Evolutionary conservation across 2,888 invertebrate genomes (phyloP), one percentile per base, ranked within the genome.

Genomic region (Apodemia hepburni): DNA sequence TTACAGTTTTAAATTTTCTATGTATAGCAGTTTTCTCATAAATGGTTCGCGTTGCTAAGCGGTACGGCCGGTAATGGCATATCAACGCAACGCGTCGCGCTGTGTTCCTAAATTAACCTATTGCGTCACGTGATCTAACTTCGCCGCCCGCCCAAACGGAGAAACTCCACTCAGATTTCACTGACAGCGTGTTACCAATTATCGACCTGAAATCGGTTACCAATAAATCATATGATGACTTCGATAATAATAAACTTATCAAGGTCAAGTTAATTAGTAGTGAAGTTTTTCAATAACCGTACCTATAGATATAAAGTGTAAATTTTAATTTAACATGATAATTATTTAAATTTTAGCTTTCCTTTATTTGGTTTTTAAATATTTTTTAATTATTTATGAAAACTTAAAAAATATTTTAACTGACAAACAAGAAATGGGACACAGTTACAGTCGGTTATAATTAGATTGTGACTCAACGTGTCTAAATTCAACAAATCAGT

Each of bases 91-190:
- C 84, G 82, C 80, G 81, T 75, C 45, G 83, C 86, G 85, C 84
- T 83, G 81, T 81, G 84, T 81, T 89, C 90, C 82, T 86, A 85
- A 87, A 76, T 84, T 90, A 90, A 83, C 76, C 80, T 73, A 65
- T 73, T 75, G 80, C 82, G 86, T 87, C 90, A 90, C 86, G 86
- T 86, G 89, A 84, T 84, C 79, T 71, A 70, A 75, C 78, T 74
- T 76, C 75, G 79, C 84, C 86, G 85, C 85, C 90, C 90, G 90
- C 88, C 90, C 91, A 91, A 90, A 91, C 88, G 83, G 84, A 91
- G 90, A 89, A 89, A 90, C 87, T 80, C 86, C 82, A 73, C 88
- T 91, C 90, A 75, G 78, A 87, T 91, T 91, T 89, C 90, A 90
- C 75, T 82, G 80, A 70, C 74, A 77, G 68, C 70, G 73, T 75